Evolutionary conservation across 2,113 vertebrate genomes (phyloP).

Genomic region (Muntiacus muntjak): DNA sequence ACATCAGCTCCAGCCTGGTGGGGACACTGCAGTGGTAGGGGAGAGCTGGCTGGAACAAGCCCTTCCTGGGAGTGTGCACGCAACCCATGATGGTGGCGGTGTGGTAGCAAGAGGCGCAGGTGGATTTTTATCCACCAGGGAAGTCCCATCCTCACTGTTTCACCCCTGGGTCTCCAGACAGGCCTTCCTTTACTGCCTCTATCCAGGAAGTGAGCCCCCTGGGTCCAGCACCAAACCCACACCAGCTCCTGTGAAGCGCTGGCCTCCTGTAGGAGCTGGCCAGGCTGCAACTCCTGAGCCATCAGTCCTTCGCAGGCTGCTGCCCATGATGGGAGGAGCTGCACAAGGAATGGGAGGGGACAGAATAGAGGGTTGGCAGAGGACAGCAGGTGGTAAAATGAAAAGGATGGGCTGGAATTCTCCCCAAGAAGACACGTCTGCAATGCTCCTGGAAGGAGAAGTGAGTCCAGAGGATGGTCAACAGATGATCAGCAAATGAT

Average conservation of each 20-base stretch:
- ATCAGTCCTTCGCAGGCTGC: neutral
- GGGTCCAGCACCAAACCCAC: neutral
- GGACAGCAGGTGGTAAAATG: neutral
- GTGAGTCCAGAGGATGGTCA: neutral
- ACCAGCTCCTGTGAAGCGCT: neutral
- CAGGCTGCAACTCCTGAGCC: neutral
- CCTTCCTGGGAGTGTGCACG: neutral
- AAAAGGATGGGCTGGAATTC: neutral
- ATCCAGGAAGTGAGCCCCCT: neutral
- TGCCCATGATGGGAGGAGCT: neutral
- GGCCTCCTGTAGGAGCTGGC: neutral
- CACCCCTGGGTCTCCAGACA: neutral
- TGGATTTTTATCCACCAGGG: neutral
- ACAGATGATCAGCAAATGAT: neutral
- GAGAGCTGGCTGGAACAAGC: neutral
- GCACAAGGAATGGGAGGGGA: neutral
- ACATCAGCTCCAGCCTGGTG: neutral
- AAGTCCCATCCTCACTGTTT: neutral
- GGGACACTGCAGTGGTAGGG: neutral
- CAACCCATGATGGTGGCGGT: neutral
- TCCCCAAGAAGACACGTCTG: neutral
- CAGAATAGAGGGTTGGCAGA: neutral
- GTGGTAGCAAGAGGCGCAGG: neutral
- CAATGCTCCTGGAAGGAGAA: neutral
- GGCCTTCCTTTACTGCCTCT: neutral